Base-by-base conservation (phyloP, 2,113 vertebrate species). In the Lamprologus lemairii region DNA sequence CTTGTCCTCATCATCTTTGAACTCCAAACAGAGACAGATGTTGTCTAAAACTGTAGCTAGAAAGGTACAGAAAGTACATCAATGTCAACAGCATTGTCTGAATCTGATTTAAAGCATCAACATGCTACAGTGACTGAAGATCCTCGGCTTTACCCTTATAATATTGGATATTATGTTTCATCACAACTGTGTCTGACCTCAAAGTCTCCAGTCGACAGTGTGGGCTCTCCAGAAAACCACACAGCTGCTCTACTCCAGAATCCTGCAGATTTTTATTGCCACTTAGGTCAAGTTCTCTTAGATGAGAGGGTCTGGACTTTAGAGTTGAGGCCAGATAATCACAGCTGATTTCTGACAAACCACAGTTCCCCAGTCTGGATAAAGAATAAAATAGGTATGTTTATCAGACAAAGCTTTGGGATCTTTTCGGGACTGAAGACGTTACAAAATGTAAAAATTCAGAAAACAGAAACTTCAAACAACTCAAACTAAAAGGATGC, bases 121-220 rank as follows among this genome's bases (percentile, higher is more conserved):
- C 12, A 40, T 68, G 35, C 63, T 14, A 14, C n/a, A 40, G 35
- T 14, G 63, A 65, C 17, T 37, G 33, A 14, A 37, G n/a, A 14
- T 40, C 0, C n/a, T 40, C 7, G 1, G 35, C 35, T 21, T 68
- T 40, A 68, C 35, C 35, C 2, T 21, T 1, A 68, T 40, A 68
- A 21, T 14, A 40, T 1, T 14, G 37, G 19, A 71, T 23, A 0
- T 71, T 16, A 26, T 45, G 33, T 51, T 47, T 68, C 40, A 37
- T 31, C 58, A 68, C 28, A 65, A 35, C 11, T 54, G 7, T 37
- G 47, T 53, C 31, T 26, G 1, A 84, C 82, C 82, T 55, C 82
- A 84, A 23, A 84, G 35, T 84, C 49, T 73, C 10, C 21, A 84
- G 82, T 55, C 8, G 40, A 19, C 82, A 84, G 7, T 73, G 16